These are phyloP conservation scores for Macrobrachium rosenbergii DNA, from an alignment of 1,140 invertebrate species.

Conservation along the genomic window DNA sequence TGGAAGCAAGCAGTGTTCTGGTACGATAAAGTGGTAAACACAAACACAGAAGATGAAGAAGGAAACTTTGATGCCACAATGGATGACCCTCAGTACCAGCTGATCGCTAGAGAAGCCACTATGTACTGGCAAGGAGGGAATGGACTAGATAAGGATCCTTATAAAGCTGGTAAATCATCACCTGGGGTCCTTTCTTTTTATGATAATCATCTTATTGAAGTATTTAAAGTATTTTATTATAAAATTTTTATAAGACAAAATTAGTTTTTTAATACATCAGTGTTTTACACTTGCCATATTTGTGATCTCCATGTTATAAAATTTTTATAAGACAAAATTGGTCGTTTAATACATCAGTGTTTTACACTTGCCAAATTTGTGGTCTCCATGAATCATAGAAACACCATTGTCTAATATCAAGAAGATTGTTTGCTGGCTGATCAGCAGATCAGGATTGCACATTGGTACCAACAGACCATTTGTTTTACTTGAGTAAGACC, in stretches of 20 bases:
- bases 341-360: too few species aligned
- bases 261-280: not conserved
- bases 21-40: conserved; percentile 71
- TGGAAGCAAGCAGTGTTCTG: conserved; percentile 72
- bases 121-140: conserved; percentile 72
- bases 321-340: too few species aligned
- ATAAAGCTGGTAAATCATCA: conserved; percentile 70
- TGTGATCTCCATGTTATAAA: not conserved
- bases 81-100: conserved; percentile 70
- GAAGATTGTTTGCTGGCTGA: too few species aligned
- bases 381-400: not conserved
- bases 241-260: too few species aligned
- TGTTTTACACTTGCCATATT: too few species aligned
- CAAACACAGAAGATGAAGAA: conserved; percentile 70
- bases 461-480: too few species aligned
- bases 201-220: too few species aligned
- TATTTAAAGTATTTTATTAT: too few species aligned
- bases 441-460: too few species aligned
- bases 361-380: not conserved
- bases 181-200: conserved; percentile 9
- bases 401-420: too few species aligned
- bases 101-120: conserved; percentile 73
- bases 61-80: conserved; percentile 72
- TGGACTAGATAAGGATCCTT: conserved; percentile 71
- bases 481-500: too few species aligned